Conservation (phyloP, 2,797 vertebrate species). For the Aratinga solstitialis region DNA sequence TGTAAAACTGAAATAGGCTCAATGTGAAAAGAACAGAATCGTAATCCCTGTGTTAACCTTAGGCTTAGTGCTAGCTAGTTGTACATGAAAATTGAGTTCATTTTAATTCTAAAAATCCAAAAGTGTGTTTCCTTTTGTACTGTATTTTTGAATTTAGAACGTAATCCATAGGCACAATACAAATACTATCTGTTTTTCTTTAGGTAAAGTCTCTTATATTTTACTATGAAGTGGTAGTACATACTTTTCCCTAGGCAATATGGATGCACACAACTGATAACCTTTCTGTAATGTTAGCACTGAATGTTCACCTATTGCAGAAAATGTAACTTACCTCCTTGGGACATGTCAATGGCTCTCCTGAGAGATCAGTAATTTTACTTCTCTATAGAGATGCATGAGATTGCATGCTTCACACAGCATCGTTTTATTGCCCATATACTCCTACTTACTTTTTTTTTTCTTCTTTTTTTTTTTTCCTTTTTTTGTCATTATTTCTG, state of each 20-base stretch:
- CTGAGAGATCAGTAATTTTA: constrained; percentile 55
- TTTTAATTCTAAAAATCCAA: neutral
- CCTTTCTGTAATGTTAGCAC: constrained; percentile 44
- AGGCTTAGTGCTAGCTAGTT: neutral
- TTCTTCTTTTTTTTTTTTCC: no score
- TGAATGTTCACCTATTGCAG: constrained; percentile 40
- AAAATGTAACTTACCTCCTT: constrained; percentile 45
- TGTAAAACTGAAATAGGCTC: neutral
- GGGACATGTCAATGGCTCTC: constrained; percentile 1
- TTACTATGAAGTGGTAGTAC: neutral
- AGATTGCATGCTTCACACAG: constrained; percentile 25
- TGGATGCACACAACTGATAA: constrained; percentile 26
- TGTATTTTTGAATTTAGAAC: neutral
- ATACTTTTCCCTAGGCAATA: neutral
- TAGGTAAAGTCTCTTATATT: neutral
- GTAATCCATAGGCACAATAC: neutral
- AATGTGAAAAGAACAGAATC: neutral
- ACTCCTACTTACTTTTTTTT: neutral
- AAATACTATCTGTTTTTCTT: neutral
- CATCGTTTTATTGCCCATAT: constrained; percentile 44
- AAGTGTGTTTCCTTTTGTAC: neutral
- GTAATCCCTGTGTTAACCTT: neutral
- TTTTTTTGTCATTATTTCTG: neutral
- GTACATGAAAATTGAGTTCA: neutral
- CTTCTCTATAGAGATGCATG: constrained; percentile 28